Percentiles rank a stretch among this genome's conserved stretches.
Evolutionary conservation across 2,888 invertebrate species (phyloP).

Genomic region (Aleiodes alternator): DNA sequence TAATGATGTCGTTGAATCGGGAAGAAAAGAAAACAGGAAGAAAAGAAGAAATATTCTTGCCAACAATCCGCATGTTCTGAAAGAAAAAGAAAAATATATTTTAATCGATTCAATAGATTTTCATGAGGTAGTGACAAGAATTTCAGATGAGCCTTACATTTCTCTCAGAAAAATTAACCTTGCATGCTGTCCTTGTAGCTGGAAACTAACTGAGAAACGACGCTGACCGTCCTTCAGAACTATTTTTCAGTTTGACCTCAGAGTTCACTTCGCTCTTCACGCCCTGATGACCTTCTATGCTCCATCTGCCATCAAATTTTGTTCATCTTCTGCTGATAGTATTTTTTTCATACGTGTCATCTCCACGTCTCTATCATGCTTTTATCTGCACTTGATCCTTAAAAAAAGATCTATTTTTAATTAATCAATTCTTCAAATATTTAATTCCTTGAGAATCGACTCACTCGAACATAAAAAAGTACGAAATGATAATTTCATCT

Average conservation of each 20-base stretch:
- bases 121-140: not conserved
- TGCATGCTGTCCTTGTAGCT: constrained; percentile 15
- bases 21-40: not conserved
- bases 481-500: no score
- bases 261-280: constrained; percentile 4
- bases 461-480: no score
- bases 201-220: not conserved
- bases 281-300: constrained; percentile 29
- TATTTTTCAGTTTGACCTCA: constrained; percentile 36
- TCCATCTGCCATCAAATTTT: not conserved
- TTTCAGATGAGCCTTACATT: not conserved
- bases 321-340: not conserved
- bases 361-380: no score
- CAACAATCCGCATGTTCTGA: not conserved
- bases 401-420: no score
- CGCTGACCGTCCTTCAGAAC: constrained; percentile 40
- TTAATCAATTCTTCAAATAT: no score
- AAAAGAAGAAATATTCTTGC: not conserved
- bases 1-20: not conserved
- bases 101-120: constrained; percentile 3
- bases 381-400: no score
- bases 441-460: no score
- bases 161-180: constrained; percentile 1
- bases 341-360: not conserved
- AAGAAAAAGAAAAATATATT: not conserved